Conservation (phyloP, 2,888 invertebrate genomes). For the Cryptosula pallasiana region DNA sequence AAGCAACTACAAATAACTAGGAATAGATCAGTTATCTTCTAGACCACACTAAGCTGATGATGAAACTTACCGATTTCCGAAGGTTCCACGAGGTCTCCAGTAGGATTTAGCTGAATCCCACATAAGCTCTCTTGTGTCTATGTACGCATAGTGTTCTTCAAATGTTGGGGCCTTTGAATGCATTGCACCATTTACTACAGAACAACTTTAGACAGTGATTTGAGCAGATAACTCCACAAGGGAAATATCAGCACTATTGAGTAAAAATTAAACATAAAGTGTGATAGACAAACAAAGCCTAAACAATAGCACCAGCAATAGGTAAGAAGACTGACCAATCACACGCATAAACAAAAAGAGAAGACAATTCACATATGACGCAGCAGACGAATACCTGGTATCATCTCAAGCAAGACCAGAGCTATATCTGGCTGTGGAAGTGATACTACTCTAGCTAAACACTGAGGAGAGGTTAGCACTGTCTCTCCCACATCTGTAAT, state of each 20-base stretch:
- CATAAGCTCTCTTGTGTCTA: constrained; percentile 41
- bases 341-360: no score
- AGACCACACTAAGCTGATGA: neutral
- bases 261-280: no score
- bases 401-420: constrained; percentile 43
- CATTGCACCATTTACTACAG: constrained; percentile 41
- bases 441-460: constrained; percentile 42
- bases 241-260: no score
- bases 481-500: constrained; percentile 22
- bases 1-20: neutral
- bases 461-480: constrained; percentile 32
- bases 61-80: constrained; percentile 41
- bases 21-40: neutral
- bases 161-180: constrained; percentile 37
- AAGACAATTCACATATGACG: no score
- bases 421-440: constrained; percentile 45
- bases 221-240: no score
- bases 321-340: no score
- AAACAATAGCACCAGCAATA: no score
- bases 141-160: constrained; percentile 44
- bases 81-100: constrained; percentile 45
- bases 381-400: constrained; percentile 43
- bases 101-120: constrained; percentile 37
- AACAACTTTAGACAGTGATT: no score
- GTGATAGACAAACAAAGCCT: no score